Evolutionary conservation across 2,797 vertebrate genomes (phyloP).

Genomic region (Falco biarmicus): DNA sequence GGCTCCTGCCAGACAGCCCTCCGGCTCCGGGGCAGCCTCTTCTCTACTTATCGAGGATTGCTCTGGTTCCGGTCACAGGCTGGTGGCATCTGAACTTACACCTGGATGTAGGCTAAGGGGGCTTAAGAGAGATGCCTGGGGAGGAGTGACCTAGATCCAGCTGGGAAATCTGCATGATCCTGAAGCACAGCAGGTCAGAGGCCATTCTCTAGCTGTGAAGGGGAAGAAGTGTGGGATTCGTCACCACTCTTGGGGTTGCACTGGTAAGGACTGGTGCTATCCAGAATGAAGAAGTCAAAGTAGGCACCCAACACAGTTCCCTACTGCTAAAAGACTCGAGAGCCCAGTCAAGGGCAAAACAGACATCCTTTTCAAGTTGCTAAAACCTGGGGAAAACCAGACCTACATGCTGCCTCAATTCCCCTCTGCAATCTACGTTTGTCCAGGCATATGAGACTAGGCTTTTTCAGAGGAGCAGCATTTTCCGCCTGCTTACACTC

Average conservation of each 20-base stretch:
- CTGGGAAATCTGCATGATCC: background rate
- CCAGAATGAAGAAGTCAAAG: background rate
- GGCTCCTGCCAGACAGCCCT: background rate
- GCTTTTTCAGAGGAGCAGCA: background rate
- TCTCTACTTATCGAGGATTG: background rate
- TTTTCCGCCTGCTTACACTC: background rate
- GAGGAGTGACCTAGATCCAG: background rate
- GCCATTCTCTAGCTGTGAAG: background rate
- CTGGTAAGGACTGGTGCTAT: background rate
- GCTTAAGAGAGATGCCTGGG: background rate
- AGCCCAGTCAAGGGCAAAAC: background rate
- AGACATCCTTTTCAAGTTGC: background rate
- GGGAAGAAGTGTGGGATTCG: background rate
- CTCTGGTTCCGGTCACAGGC: background rate
- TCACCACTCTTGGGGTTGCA: background rate
- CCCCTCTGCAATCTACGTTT: rapidly evolving
- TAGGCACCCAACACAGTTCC: background rate
- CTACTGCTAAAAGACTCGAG: background rate
- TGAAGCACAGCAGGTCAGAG: background rate
- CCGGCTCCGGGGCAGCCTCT: background rate
- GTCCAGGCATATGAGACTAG: rapidly evolving
- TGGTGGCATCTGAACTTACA: background rate
- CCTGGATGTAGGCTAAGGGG: background rate
- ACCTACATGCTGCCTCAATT: background rate
- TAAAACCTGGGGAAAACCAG: background rate